Conservation (phyloP, 2,797 vertebrate species). For the Microchirus variegatus region DNA sequence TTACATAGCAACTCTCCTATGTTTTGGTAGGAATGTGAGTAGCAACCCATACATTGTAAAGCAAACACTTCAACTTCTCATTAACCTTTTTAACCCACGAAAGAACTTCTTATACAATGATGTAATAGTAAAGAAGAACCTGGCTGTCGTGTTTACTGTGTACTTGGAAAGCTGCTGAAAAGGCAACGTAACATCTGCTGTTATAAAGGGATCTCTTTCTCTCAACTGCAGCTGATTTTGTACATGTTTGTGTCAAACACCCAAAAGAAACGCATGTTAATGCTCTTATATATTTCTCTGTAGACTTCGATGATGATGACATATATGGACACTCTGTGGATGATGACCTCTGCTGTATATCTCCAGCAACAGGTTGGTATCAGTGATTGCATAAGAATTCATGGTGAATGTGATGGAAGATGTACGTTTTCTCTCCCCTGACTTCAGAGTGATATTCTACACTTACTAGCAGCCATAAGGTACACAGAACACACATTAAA, state of each 20-base stretch:
- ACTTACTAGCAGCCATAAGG: too few species aligned
- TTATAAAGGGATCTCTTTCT: neutral
- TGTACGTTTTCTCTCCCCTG: neutral
- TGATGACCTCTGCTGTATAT: conserved; percentile 98
- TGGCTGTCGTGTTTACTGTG: neutral
- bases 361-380: conserved; percentile 94
- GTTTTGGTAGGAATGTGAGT: neutral
- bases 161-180: conserved; percentile 54
- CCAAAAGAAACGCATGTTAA: neutral
- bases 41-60: neutral
- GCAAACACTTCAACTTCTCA: neutral
- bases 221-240: neutral
- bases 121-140: neutral
- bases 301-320: conserved; percentile 98
- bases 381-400: neutral
- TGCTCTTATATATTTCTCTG: neutral
- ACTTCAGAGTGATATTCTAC: neutral
- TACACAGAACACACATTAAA: too few species aligned
- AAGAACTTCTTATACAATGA: accelerated
- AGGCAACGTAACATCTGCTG: conserved; percentile 41
- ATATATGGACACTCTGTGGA: conserved; percentile 96
- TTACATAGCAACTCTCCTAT: conserved; percentile 24
- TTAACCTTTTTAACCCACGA: neutral
- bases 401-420: neutral
- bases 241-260: conserved; percentile 2